These are phyloP conservation scores for Celastrina argiolus DNA, from an alignment of 2,888 invertebrate species.

Conservation along the genomic window DNA sequence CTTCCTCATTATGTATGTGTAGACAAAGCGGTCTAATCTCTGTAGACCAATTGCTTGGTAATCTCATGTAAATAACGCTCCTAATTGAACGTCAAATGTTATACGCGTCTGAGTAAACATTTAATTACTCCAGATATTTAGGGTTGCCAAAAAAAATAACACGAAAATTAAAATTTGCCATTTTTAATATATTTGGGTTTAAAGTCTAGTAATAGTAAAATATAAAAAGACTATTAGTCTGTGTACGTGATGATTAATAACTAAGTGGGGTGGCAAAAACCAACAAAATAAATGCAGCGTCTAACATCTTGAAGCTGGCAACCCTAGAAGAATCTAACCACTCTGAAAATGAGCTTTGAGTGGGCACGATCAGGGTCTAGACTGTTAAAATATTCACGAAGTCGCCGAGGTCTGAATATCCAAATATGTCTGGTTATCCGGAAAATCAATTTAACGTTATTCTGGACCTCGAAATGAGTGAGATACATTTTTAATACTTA, in stretches of 20 bases:
- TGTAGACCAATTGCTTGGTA: background rate
- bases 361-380: conserved; percentile 3
- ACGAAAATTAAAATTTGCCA: too few relatives aligned
- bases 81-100: background rate
- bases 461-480: background rate
- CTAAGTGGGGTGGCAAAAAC: too few relatives aligned
- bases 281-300: background rate
- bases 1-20: background rate
- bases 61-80: conserved; percentile 6
- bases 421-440: background rate
- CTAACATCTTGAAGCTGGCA: background rate
- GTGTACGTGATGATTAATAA: too few relatives aligned
- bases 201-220: too few relatives aligned
- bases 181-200: too few relatives aligned
- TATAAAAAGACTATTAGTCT: too few relatives aligned
- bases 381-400: conserved; percentile 19
- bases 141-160: background rate
- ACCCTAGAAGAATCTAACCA: conserved; percentile 6
- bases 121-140: background rate
- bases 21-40: background rate
- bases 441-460: conserved; percentile 8
- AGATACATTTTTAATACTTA: background rate
- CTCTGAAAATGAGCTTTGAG: conserved; percentile 14
- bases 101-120: background rate
- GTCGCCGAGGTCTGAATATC: background rate